A percentile compares a stretch with the other conserved stretches of the same genome.
Conservation (phyloP, 2,888 invertebrate genomes). For the Meloe dianella region DNA sequence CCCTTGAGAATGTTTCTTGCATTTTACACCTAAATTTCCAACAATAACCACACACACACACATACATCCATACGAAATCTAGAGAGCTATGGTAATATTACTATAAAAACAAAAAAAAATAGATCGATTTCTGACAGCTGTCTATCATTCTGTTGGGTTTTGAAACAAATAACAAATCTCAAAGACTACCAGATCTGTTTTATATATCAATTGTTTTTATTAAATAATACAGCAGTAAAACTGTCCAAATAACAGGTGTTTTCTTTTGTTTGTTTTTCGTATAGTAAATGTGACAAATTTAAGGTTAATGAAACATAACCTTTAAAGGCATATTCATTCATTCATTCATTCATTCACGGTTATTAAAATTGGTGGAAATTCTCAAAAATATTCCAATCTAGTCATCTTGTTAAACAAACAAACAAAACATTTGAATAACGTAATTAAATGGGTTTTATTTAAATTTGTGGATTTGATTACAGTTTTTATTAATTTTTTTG, state of each 20-base stretch:
- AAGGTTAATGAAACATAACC: not conserved
- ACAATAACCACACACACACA: not conserved
- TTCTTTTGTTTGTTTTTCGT: not conserved
- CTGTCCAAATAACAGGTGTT: not conserved
- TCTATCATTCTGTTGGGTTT: not conserved
- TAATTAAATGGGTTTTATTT: constrained; percentile 1
- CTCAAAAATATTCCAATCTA: not conserved
- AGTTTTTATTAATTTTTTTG: not conserved
- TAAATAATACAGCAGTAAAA: too few species aligned
- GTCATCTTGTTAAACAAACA: not conserved
- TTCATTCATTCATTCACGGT: not conserved
- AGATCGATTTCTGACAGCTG: not conserved
- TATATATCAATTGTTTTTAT: not conserved
- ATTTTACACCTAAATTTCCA: constrained; percentile 1
- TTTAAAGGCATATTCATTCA: not conserved
- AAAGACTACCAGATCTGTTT: not conserved
- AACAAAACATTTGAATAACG: constrained; percentile 1
- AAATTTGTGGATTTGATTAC: not conserved
- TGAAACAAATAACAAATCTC: not conserved
- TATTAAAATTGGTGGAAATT: not conserved
- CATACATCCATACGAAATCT: too few species aligned
- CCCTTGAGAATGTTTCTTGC: constrained; percentile 7
- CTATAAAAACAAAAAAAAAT: not conserved
- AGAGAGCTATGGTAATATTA: not conserved
- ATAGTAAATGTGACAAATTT: not conserved